A percentile compares a stretch with the other conserved stretches of the same genome.
phyloP scores from a whole-genome alignment of 1,140 invertebrate genomes.

The Wasmannia auropunctata region DNA sequence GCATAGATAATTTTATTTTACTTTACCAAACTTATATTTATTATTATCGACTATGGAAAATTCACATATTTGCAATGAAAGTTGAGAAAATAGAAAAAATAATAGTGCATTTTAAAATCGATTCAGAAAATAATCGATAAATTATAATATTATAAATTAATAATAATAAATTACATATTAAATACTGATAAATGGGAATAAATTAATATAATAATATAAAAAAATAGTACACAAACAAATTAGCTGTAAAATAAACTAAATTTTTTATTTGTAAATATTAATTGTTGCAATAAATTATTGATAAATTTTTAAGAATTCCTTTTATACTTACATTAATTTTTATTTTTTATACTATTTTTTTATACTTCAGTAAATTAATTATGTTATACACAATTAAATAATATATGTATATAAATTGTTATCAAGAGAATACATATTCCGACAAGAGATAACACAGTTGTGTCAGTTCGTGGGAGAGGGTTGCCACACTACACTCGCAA shows the following conservation, averaged over 20 bases:
- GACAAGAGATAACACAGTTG: background rate
- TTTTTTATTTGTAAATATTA: too few species aligned
- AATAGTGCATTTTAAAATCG: background rate
- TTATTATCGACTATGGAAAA: background rate
- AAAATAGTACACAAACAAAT: too few species aligned
- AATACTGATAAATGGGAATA: too few species aligned
- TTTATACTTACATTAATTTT: too few species aligned
- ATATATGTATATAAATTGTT: background rate
- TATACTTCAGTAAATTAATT: background rate
- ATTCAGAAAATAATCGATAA: background rate
- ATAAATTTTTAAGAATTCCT: background rate
- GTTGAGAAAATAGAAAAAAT: background rate
- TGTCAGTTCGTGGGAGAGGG: background rate
- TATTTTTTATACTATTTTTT: too few species aligned
- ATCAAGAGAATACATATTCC: background rate
- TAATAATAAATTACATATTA: too few species aligned
- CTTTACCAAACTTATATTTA: background rate
- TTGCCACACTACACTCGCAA: background rate
- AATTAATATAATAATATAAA: too few species aligned
- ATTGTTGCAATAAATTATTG: background rate
- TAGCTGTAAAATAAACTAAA: too few species aligned
- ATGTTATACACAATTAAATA: background rate
- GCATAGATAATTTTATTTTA: background rate
- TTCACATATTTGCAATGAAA: background rate
- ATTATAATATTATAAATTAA: background rate